A percentile compares a stretch with the other conserved stretches of the same genome.
Evolutionary conservation across 2,797 vertebrate genomes (phyloP).

Genomic region (Gastrophryne carolinensis): DNA sequence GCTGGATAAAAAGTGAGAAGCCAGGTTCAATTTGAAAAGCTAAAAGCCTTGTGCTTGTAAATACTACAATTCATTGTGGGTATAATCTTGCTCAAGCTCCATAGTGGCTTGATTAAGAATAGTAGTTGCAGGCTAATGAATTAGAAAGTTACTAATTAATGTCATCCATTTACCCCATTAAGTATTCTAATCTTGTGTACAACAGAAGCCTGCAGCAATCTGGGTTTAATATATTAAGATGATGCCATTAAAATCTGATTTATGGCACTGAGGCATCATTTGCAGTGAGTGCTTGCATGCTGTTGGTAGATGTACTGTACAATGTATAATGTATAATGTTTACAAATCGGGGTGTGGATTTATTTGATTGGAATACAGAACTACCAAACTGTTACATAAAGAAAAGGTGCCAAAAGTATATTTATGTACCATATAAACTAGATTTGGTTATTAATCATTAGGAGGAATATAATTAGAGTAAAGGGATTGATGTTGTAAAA

Average conservation of each 20-base stretch:
- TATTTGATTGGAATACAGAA: not conserved
- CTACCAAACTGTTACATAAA: not conserved
- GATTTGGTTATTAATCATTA: too few relatives aligned
- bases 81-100: too few relatives aligned
- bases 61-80: too few relatives aligned
- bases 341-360: not conserved
- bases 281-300: not conserved
- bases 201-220: too few relatives aligned
- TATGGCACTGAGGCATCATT: not conserved
- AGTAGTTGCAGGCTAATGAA: not conserved
- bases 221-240: not conserved
- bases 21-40: too few relatives aligned
- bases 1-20: too few relatives aligned
- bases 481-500: too few relatives aligned
- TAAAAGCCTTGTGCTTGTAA: too few relatives aligned
- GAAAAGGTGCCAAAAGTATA: too few relatives aligned
- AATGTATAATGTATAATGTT: not conserved
- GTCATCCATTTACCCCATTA: not conserved
- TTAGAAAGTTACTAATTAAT: not conserved
- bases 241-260: not conserved
- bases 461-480: too few relatives aligned
- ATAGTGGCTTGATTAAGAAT: too few relatives aligned
- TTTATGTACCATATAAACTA: too few relatives aligned
- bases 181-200: not conserved
- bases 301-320: not conserved